Conservation (phyloP, 2,113 vertebrate species). For the Catharus bicknelli region DNA sequence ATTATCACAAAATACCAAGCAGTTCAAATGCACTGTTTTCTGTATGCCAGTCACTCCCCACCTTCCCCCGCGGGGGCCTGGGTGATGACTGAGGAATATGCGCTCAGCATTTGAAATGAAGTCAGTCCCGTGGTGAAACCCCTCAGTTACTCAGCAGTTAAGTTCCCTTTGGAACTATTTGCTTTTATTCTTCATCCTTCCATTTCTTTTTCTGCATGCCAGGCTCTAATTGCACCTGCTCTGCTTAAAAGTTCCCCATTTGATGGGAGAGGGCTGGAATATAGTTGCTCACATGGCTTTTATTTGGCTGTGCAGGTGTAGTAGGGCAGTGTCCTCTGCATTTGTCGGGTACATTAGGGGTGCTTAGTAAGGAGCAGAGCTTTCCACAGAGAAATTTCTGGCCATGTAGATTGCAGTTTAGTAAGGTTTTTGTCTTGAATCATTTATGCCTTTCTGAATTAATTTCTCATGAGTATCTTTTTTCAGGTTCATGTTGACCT, state of each 20-base stretch:
- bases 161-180: not conserved
- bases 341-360: not conserved
- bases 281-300: rapidly evolving
- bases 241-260: rapidly evolving
- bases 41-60: slow-evolving; percentile 49
- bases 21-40: not conserved
- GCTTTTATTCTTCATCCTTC: not conserved
- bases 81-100: not conserved
- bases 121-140: not conserved
- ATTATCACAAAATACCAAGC: not conserved
- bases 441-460: slow-evolving; percentile 48
- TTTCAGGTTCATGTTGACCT: not conserved
- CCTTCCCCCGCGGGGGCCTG: not conserved
- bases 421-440: slow-evolving; percentile 27
- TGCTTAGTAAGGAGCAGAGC: not conserved
- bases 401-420: not conserved
- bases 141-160: slow-evolving; percentile 45
- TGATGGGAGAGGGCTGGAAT: not conserved
- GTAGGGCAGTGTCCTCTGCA: not conserved
- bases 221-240: not conserved
- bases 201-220: not conserved
- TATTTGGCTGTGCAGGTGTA: not conserved
- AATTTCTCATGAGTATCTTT: slow-evolving; percentile 48
- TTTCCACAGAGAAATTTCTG: not conserved
- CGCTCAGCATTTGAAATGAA: slow-evolving; percentile 12